phyloP scores from a whole-genome alignment of 2,888 invertebrate species.

The Amiota minor region DNA sequence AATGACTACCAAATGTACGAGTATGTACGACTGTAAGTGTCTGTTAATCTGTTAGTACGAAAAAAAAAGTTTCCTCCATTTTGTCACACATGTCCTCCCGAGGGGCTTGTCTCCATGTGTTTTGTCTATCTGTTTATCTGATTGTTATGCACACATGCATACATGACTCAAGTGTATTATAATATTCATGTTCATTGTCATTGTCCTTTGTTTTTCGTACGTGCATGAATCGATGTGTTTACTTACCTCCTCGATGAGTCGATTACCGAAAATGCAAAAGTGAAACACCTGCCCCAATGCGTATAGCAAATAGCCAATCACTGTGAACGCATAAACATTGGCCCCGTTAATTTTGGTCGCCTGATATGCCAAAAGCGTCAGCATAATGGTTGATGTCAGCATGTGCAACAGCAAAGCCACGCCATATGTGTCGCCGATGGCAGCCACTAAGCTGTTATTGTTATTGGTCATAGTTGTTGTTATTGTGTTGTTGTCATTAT shows the following conservation, averaged over 20 bases:
- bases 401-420: slow-evolving; percentile 88
- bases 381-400: slow-evolving; percentile 87
- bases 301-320: slow-evolving; percentile 85
- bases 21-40: no score
- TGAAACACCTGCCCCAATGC: slow-evolving; percentile 89
- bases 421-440: slow-evolving; percentile 88
- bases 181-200: no score
- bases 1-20: no score
- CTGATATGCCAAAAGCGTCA: slow-evolving; percentile 88
- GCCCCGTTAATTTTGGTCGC: slow-evolving; percentile 88
- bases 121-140: no score
- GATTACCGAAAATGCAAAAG: slow-evolving; percentile 90
- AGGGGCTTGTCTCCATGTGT: no score
- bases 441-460: slow-evolving; percentile 80
- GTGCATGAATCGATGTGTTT: neutral
- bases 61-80: no score
- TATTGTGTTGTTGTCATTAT: neutral
- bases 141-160: no score
- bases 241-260: slow-evolving; percentile 87
- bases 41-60: no score
- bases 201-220: no score
- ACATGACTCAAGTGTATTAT: no score
- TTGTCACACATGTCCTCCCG: no score
- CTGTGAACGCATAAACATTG: slow-evolving; percentile 85
- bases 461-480: neutral